A percentile compares a stretch with the other conserved stretches of the same genome.
Evolutionary conservation across 2,797 vertebrate species (phyloP).

Genomic region (Epinephelus coioides): DNA sequence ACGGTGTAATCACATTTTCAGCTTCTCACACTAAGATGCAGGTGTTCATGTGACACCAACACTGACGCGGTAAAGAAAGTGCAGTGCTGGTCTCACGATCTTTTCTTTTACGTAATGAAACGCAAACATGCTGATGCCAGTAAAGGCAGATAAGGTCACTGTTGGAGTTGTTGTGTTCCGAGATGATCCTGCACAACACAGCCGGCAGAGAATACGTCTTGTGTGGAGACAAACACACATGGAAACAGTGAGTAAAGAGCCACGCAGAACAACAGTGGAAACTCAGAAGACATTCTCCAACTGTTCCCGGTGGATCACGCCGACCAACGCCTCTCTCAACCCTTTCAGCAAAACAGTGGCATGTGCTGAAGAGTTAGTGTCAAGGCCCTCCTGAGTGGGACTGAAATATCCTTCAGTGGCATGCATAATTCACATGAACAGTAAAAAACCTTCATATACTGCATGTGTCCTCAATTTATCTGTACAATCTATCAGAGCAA

Average conservation of each 20-base stretch:
- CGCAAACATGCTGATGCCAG: constrained; percentile 39
- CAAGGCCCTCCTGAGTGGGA: constrained; percentile 48
- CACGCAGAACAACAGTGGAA: constrained; percentile 21
- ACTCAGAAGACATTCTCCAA: constrained; percentile 11
- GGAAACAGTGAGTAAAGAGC: constrained; percentile 33
- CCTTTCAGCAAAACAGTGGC: constrained; percentile 37
- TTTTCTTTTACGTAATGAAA: constrained; percentile 43
- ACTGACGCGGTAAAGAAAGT: constrained; percentile 24
- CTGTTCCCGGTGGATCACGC: constrained; percentile 32
- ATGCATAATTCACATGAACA: constrained; percentile 64
- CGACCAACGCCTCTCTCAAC: constrained; percentile 19
- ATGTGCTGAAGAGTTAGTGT: constrained; percentile 51
- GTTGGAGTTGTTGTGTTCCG: background rate
- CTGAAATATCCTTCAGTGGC: constrained; percentile 59
- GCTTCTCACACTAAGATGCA: constrained; percentile 37
- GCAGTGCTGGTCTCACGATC: constrained; percentile 15
- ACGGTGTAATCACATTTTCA: constrained; percentile 27
- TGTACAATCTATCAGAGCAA: constrained; percentile 8
- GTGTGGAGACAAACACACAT: constrained; percentile 19
- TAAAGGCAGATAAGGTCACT: constrained; percentile 27
- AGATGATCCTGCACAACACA: constrained; percentile 26
- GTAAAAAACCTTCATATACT: constrained; percentile 39
- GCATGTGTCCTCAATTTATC: constrained; percentile 31
- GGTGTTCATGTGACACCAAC: constrained; percentile 37
- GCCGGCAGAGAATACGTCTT: constrained; percentile 16